Conservation (phyloP, 2,113 vertebrate species). For the Bolborhynchus lineola region DNA sequence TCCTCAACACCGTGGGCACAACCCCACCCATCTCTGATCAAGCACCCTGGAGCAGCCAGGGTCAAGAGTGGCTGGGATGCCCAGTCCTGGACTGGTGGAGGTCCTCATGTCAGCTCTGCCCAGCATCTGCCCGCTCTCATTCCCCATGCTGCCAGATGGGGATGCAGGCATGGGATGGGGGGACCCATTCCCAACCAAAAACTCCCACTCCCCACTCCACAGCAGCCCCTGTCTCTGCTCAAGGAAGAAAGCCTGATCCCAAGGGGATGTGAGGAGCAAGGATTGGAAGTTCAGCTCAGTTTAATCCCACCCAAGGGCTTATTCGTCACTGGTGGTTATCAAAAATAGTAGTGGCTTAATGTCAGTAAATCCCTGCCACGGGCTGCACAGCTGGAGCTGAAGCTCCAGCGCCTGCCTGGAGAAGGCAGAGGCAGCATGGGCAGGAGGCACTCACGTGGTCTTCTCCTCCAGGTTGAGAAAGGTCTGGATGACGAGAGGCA, state of each 20-base stretch:
- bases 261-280: slow-evolving; percentile 34
- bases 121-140: background rate
- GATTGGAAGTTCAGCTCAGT: slow-evolving; percentile 66
- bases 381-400: slow-evolving; percentile 57
- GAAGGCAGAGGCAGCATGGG: background rate
- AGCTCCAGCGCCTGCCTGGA: background rate
- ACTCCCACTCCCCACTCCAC: accelerated
- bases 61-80: accelerated
- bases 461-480: slow-evolving; percentile 85
- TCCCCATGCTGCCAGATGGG: accelerated
- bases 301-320: slow-evolving; percentile 65
- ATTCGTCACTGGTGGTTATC: slow-evolving; percentile 52
- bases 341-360: slow-evolving; percentile 73
- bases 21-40: background rate
- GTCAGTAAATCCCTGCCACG: slow-evolving; percentile 58
- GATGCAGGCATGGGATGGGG: background rate
- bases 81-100: background rate
- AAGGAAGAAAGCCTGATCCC: slow-evolving; percentile 28
- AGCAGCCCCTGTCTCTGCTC: background rate
- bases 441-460: slow-evolving; percentile 81
- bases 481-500: slow-evolving; percentile 95
- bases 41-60: background rate
- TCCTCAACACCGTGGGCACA: background rate
- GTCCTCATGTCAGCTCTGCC: background rate
- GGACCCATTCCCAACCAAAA: background rate